These are phyloP conservation scores for Trematocara nigrifrons DNA, from an alignment of 2,113 vertebrate genomes.

Conservation along the genomic window DNA sequence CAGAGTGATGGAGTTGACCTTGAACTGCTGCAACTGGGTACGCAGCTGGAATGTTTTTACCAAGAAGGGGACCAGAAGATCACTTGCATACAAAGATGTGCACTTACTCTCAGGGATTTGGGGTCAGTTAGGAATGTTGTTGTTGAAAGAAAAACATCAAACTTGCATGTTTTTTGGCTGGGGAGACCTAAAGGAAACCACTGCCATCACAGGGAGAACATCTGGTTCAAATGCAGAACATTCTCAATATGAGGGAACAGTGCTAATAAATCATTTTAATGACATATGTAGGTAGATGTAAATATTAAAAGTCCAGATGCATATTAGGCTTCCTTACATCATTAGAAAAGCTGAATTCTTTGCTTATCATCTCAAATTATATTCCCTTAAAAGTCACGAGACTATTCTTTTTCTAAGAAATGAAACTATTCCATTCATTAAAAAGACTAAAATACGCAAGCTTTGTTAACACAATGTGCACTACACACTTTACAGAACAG, in stretches of 20 bases:
- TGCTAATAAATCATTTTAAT: not conserved
- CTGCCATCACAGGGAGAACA: not conserved
- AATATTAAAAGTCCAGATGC: not conserved
- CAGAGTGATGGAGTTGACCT: constrained; percentile 32
- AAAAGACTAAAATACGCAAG: not conserved
- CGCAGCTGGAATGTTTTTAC: not conserved
- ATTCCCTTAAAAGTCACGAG: not conserved
- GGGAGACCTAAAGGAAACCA: not conserved
- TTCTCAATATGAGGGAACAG: not conserved
- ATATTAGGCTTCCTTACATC: not conserved
- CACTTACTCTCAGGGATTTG: not conserved
- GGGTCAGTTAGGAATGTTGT: not conserved
- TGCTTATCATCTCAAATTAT: not conserved
- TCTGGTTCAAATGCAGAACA: not conserved
- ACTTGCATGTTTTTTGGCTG: not conserved
- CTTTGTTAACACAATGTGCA: not conserved
- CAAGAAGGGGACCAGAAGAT: not conserved
- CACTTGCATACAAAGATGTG: not conserved
- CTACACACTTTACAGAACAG: not conserved
- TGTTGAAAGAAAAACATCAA: not conserved
- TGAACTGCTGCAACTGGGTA: constrained; percentile 8
- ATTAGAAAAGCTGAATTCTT: not conserved
- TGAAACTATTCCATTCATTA: not conserved
- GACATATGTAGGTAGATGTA: not conserved
- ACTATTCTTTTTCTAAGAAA: not conserved